Conservation (phyloP, 2,113 vertebrate species). For the Erpornis zantholeuca region DNA sequence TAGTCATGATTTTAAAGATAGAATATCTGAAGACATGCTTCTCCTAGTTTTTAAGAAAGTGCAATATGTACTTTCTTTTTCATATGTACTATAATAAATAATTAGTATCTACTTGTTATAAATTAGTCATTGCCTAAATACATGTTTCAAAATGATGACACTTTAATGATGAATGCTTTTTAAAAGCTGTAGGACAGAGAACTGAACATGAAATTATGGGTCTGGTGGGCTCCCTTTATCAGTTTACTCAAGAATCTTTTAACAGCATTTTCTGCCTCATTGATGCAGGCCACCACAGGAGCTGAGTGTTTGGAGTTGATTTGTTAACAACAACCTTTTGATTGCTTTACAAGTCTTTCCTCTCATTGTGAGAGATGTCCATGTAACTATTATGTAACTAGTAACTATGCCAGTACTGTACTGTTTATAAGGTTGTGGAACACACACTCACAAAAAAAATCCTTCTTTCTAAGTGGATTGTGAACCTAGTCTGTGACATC, state of each 20-base stretch:
- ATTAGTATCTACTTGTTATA: not conserved
- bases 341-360: not conserved
- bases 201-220: fast-evolving
- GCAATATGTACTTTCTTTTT: not conserved
- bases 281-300: not conserved
- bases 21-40: not conserved
- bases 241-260: not conserved
- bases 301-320: not conserved
- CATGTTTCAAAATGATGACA: not conserved
- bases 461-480: not conserved
- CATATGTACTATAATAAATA: not conserved
- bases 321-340: not conserved
- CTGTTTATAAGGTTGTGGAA: not conserved
- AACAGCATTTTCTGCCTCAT: not conserved
- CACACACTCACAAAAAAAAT: not conserved
- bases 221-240: not conserved
- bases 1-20: not conserved
- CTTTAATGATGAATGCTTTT: not conserved
- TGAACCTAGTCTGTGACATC: not conserved
- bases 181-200: not conserved
- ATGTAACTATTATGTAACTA: too few species aligned
- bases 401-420: not conserved
- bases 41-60: not conserved
- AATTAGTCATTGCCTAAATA: not conserved
- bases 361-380: not conserved